These are phyloP conservation scores for Phyto melanocephala DNA, from an alignment of 2,888 invertebrate species.

Conservation along the genomic window DNA sequence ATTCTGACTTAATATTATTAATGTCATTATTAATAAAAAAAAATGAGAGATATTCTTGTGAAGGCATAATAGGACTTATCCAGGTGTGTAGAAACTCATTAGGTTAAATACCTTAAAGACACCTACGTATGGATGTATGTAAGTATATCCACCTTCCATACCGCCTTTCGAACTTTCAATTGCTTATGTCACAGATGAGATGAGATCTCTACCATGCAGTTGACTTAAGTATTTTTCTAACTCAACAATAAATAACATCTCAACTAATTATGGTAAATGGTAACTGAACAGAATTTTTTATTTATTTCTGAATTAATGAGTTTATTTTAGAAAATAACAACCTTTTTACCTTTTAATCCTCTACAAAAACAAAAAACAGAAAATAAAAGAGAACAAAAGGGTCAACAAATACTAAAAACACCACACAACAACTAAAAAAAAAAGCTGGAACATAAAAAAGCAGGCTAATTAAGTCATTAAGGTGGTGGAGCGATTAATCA, in stretches of 20 bases:
- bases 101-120: slow-evolving; percentile 57
- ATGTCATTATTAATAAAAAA: slow-evolving; percentile 41
- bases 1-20: slow-evolving; percentile 39
- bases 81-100: slow-evolving; percentile 62
- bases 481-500: slow-evolving; percentile 63
- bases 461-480: slow-evolving; percentile 62
- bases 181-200: not conserved
- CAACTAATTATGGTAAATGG: slow-evolving; percentile 55
- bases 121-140: not conserved
- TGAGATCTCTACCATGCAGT: slow-evolving; percentile 9
- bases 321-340: slow-evolving; percentile 41
- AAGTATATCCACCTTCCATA: not conserved
- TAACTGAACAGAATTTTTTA: slow-evolving; percentile 31
- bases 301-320: slow-evolving; percentile 49
- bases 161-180: not conserved
- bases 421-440: slow-evolving; percentile 14
- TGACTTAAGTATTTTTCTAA: slow-evolving; percentile 29
- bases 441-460: slow-evolving; percentile 4
- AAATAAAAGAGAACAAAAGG: slow-evolving; percentile 36
- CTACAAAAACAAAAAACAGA: not conserved
- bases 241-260: slow-evolving; percentile 42
- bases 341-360: slow-evolving; percentile 25
- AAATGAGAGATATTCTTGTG: not conserved
- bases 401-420: slow-evolving; percentile 1
- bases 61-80: not conserved